phyloP scores from a whole-genome alignment of 2,888 invertebrate species.

The Lycia hirtaria region DNA sequence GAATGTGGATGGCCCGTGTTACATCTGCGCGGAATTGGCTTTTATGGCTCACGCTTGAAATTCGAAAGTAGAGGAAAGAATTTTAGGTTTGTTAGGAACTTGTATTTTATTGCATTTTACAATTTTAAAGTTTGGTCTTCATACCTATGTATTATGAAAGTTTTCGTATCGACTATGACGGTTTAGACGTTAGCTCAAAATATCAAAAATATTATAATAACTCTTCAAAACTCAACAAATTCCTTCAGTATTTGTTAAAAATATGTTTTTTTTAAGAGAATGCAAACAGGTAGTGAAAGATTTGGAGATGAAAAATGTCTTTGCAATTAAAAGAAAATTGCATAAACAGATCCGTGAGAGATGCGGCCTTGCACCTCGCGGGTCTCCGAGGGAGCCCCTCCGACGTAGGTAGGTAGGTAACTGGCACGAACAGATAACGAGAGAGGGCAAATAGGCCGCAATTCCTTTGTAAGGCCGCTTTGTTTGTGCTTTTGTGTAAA shows the following conservation, averaged over 20 bases:
- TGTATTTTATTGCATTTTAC: not conserved
- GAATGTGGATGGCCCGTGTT: slow-evolving; percentile 5
- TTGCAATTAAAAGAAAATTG: not conserved
- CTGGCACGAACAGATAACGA: slow-evolving; percentile 19
- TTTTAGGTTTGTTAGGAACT: not conserved
- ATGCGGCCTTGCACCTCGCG: too few relatives aligned
- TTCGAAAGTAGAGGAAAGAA: not conserved
- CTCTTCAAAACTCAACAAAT: too few relatives aligned
- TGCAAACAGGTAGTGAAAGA: too few relatives aligned
- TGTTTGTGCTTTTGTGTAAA: slow-evolving; percentile 15
- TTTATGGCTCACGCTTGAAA: slow-evolving; percentile 7
- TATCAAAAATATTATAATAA: too few relatives aligned
- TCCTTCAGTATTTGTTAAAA: too few relatives aligned
- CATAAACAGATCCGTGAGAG: slow-evolving; percentile 4
- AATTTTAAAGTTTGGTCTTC: not conserved
- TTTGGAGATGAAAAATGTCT: slow-evolving; percentile 1
- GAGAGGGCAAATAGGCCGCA: slow-evolving; percentile 1
- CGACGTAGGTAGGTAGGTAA: slow-evolving; percentile 1
- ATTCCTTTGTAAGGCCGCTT: slow-evolving; percentile 17
- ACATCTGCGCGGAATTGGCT: slow-evolving; percentile 1
- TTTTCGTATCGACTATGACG: too few relatives aligned
- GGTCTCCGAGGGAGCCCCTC: not conserved
- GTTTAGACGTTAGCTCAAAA: too few relatives aligned
- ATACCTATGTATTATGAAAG: too few relatives aligned
- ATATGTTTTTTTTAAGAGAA: too few relatives aligned